phyloP scores from a whole-genome alignment of 2,113 vertebrate genomes.

The Pseudorhombus dupliciocellatus region DNA sequence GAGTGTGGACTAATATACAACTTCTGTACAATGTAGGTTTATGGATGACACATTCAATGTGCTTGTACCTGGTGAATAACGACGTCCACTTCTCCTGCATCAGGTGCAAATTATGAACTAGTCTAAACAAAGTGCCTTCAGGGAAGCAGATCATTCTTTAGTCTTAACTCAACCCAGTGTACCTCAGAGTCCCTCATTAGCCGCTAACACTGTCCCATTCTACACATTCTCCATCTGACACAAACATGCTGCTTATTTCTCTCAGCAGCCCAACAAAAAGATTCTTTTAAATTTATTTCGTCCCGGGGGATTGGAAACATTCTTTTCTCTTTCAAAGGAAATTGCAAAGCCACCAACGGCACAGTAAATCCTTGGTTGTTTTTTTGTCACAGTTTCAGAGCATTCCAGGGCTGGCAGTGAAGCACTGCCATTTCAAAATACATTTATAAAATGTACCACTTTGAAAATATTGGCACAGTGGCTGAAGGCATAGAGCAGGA shows the following conservation, averaged over 20 bases:
- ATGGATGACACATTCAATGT: constrained; percentile 29
- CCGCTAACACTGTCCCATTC: constrained; percentile 10
- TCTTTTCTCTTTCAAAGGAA: constrained; percentile 12
- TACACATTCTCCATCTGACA: constrained; percentile 23
- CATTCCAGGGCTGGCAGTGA: constrained; percentile 63
- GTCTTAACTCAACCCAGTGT: constrained; percentile 13
- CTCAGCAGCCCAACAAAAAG: constrained; percentile 3
- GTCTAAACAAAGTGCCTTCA: constrained; percentile 49
- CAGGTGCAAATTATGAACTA: constrained; percentile 21
- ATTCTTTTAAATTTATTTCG: not conserved
- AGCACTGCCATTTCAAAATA: constrained; percentile 41
- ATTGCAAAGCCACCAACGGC: constrained; percentile 38
- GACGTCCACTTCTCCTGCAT: constrained; percentile 7
- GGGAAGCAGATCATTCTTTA: constrained; percentile 17
- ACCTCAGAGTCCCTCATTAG: constrained; percentile 13
- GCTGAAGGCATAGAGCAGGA: constrained; percentile 69
- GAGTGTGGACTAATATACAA: not conserved
- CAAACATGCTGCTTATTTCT: constrained; percentile 5
- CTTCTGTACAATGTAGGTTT: not conserved
- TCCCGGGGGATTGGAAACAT: constrained; percentile 9
- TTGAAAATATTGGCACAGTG: constrained; percentile 66
- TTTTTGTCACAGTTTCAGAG: constrained; percentile 44
- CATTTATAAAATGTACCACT: constrained; percentile 67
- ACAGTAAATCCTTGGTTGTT: constrained; percentile 1
- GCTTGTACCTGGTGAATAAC: constrained; percentile 14